These are phyloP conservation scores for Clunio marinus DNA, from an alignment of 2,888 invertebrate species.

Conservation along the genomic window DNA sequence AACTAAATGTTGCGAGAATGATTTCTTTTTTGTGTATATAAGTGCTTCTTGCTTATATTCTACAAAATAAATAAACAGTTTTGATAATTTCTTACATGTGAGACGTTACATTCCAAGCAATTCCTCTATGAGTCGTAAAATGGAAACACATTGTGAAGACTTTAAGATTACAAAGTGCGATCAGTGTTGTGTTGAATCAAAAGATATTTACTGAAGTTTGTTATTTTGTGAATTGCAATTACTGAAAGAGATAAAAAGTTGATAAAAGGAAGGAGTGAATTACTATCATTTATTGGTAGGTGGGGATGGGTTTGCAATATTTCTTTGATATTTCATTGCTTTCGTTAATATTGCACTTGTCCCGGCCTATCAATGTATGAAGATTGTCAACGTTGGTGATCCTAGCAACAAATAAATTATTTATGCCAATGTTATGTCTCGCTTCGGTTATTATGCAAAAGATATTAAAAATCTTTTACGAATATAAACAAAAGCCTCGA, in stretches of 20 bases:
- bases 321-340: neutral
- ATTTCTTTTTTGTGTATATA: neutral
- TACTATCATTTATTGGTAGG: conserved; percentile 25
- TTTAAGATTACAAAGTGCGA: too few species aligned
- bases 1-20: neutral
- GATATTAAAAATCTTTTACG: neutral
- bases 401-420: neutral
- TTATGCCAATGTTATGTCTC: neutral
- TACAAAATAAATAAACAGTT: neutral
- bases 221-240: too few species aligned
- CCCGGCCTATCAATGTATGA: conserved; percentile 56
- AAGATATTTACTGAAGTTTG: too few species aligned
- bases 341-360: conserved; percentile 60
- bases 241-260: too few species aligned
- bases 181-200: too few species aligned
- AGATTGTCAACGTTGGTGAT: conserved; percentile 9
- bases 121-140: neutral
- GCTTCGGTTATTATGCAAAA: neutral
- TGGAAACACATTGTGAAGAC: neutral
- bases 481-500: neutral
- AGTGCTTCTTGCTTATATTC: too few species aligned
- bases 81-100: neutral
- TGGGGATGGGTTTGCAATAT: conserved; percentile 34
- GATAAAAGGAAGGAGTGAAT: too few species aligned
- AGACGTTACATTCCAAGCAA: neutral